Base-by-base conservation (phyloP, 2,888 invertebrate genomes). In the Tupiocoris notatus region DNA sequence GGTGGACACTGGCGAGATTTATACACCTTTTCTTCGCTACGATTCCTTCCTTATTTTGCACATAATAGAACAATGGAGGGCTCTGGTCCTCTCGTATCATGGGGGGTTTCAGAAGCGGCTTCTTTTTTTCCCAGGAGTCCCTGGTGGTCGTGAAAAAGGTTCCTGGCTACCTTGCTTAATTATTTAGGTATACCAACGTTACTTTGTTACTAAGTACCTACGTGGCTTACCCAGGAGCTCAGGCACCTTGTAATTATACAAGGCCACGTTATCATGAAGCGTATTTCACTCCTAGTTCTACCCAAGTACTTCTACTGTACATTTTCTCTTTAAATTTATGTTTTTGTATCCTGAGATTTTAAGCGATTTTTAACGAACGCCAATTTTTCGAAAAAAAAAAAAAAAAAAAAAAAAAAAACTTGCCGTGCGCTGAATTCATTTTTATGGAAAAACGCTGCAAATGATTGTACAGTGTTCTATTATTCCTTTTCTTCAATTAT, bases 41-140 rank as follows among this genome's bases (percentile, higher is more conserved):
- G 59, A 68, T 17, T 70, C 58, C 63, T 63, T 17, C 66, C 59
- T 39, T 77, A 77, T 70, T 75, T 77, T 77, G 71, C 77, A 77
- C 77, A 77, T 77, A 77, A 77, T 77, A 57, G 77, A 77, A 77
- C 77, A 77, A 77, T 77, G 63, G 77, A 39, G 64, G 70, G 58
- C 39, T 24, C 57, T 20, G 39, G 39, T 39, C 39, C 39, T 24
- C 57, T 20, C 6, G 39, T 39, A 3, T 7, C 39, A 39, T 39
- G 39, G 39, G 39, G 12, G n/a, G 39, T 12, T 12, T 39, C 12
- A 39, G 39, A 12, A 7, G 39, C 39, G 39, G 6, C 39, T n/a
- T n/a, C n/a, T n/a, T 39, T 39, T 39, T 39, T 12, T 3, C 39
- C 12, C 39, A 39, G 6, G 3, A 39, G 12, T 12, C 39, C 39